These are phyloP conservation scores for Semibalanus balanoides DNA, from an alignment of 1,140 invertebrate species.

Conservation along the genomic window DNA sequence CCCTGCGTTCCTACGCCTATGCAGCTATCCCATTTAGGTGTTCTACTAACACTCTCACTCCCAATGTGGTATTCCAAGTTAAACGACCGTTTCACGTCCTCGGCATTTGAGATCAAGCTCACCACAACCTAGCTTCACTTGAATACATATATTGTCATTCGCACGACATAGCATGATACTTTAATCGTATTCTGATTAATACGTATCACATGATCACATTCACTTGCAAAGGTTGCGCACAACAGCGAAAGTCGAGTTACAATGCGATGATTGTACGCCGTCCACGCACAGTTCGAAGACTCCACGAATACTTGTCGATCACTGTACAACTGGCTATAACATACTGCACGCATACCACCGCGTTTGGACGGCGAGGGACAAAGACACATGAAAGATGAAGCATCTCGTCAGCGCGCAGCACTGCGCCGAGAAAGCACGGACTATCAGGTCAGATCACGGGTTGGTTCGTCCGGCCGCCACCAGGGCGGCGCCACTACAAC, in stretches of 20 bases:
- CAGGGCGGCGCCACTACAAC: constrained; percentile 37
- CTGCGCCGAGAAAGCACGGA: not conserved
- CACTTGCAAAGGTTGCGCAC: not conserved
- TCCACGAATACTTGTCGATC: not conserved
- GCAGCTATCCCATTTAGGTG: too few relatives aligned
- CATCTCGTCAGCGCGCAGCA: not conserved
- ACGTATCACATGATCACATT: not conserved
- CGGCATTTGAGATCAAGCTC: too few relatives aligned
- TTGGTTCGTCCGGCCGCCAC: not conserved
- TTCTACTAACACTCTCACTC: too few relatives aligned
- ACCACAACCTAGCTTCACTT: too few relatives aligned
- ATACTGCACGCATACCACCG: too few relatives aligned
- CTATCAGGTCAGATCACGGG: constrained; percentile 6
- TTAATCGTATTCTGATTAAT: not conserved
- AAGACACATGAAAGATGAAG: not conserved
- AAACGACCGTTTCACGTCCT: too few relatives aligned
- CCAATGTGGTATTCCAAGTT: too few relatives aligned
- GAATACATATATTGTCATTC: not conserved
- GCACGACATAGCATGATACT: not conserved
- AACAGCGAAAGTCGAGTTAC: not conserved
- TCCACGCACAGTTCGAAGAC: not conserved
- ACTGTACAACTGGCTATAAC: not conserved
- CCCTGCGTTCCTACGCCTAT: too few relatives aligned
- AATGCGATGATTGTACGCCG: not conserved
- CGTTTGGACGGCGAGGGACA: not conserved